These are phyloP conservation scores for Brachyrhaphis roseni DNA, from an alignment of 2,797 vertebrate genomes.

Conservation along the genomic window DNA sequence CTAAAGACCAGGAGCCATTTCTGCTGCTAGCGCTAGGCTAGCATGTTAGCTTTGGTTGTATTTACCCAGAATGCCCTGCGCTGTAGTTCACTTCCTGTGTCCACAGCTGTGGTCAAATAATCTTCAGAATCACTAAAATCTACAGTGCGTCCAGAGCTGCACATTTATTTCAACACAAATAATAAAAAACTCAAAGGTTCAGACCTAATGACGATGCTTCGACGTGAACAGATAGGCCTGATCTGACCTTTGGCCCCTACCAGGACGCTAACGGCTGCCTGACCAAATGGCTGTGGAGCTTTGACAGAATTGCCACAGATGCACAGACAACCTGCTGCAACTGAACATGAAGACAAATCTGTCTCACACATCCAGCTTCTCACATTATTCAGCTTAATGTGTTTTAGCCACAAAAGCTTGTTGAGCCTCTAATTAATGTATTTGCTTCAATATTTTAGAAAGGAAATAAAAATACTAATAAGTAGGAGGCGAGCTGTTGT, in stretches of 20 bases:
- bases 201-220: not conserved
- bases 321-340: constrained; percentile 46
- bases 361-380: not conserved
- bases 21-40: too few species aligned
- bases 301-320: constrained; percentile 17
- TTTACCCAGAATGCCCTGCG: too few species aligned
- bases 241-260: not conserved
- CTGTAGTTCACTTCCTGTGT: not conserved
- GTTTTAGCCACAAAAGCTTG: not conserved
- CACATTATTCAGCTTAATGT: not conserved
- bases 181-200: not conserved
- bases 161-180: not conserved
- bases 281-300: not conserved
- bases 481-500: not conserved
- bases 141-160: not conserved
- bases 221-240: not conserved
- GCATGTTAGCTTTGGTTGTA: too few species aligned
- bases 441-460: constrained; percentile 7
- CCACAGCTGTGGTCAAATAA: not conserved
- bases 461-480: not conserved
- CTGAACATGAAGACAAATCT: constrained; percentile 27
- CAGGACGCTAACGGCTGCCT: not conserved
- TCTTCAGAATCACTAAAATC: not conserved
- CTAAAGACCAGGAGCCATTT: too few species aligned
- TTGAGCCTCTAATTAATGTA: constrained; percentile 9